Evolutionary conservation across 2,888 invertebrate species (phyloP).

Genomic region (Lepidochitona cinerea): DNA sequence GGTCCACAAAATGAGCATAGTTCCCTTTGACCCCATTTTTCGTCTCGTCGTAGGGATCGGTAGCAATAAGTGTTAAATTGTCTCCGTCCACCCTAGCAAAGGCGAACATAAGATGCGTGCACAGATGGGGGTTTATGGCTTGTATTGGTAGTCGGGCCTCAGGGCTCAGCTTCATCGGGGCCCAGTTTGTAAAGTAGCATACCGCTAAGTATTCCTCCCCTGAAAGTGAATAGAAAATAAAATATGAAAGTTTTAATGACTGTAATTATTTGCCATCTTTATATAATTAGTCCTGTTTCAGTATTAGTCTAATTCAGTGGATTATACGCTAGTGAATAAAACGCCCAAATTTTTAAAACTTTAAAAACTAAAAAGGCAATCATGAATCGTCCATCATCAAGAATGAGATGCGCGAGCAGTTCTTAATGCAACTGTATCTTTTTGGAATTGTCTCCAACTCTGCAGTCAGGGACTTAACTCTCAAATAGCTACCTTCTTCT

Average conservation of each 20-base stretch:
- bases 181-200: not conserved
- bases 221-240: not conserved
- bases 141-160: not conserved
- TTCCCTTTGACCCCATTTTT: not conserved
- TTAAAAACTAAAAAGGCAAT: no score
- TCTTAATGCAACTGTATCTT: no score
- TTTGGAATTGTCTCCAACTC: no score
- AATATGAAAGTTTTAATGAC: not conserved
- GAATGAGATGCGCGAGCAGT: no score
- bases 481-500: no score
- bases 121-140: slow-evolving; percentile 77
- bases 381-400: no score
- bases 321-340: no score
- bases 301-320: no score
- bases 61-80: slow-evolving; percentile 77
- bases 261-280: no score
- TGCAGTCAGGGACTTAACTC: no score
- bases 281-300: no score
- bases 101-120: slow-evolving; percentile 96
- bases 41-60: slow-evolving; percentile 21
- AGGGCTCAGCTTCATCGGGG: not conserved
- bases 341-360: no score
- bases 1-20: slow-evolving; percentile 38
- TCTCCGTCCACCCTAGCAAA: slow-evolving; percentile 98
- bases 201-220: not conserved